Evolutionary conservation across 2,888 invertebrate species (phyloP).

Genomic region (Tinea semifulvella): DNA sequence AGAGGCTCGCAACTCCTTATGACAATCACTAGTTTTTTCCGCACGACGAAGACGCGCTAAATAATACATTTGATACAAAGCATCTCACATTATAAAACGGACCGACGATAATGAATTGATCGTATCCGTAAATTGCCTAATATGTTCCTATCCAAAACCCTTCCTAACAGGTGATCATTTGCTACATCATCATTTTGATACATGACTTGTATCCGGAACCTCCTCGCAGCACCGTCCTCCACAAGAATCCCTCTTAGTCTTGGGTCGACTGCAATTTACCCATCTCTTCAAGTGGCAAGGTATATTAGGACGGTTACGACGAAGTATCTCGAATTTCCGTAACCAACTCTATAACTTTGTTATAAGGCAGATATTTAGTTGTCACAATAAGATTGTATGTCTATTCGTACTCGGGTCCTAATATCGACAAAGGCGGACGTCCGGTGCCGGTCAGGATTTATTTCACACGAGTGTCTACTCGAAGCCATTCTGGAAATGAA

Average conservation of each 20-base stretch:
- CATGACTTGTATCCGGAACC: constrained; percentile 39
- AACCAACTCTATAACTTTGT: constrained; percentile 25
- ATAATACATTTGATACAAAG: too few species aligned
- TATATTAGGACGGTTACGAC: constrained; percentile 45
- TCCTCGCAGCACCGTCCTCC: constrained; percentile 34
- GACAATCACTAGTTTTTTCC: too few species aligned
- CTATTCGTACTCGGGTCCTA: constrained; percentile 19
- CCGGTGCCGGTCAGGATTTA: constrained; percentile 67
- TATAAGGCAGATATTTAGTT: constrained; percentile 24
- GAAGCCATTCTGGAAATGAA: not conserved
- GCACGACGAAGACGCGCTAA: too few species aligned
- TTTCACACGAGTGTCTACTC: constrained; percentile 39
- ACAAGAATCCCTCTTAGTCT: not conserved
- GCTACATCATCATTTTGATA: constrained; percentile 25
- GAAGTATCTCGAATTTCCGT: constrained; percentile 22
- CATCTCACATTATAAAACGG: too few species aligned
- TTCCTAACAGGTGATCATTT: not conserved
- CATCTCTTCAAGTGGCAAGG: constrained; percentile 48
- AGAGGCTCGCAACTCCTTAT: too few species aligned
- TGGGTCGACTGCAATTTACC: constrained; percentile 40
- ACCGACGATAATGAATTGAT: too few species aligned
- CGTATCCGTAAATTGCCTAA: too few species aligned
- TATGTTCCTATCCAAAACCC: too few species aligned
- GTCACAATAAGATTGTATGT: constrained; percentile 18
- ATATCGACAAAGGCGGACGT: constrained; percentile 66